Base-by-base conservation (phyloP, 2,113 vertebrate species). In the Pterophyllum scalare region DNA sequence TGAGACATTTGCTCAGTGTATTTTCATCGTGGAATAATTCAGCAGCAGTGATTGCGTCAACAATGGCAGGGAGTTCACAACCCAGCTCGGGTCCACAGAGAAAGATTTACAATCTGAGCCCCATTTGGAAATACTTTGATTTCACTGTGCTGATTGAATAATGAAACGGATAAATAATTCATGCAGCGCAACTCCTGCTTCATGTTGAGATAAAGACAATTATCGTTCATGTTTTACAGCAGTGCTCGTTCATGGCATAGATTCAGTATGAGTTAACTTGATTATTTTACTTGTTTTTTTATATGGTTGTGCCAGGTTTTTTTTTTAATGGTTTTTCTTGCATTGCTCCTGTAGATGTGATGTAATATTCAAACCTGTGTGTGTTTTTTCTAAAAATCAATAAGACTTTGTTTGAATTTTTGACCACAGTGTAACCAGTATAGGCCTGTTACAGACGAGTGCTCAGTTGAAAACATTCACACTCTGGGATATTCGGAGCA, bases 401-500 rank as follows among this genome's bases (percentile, higher is more conserved):
- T 13, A 65, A 43, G 38, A 2, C 7, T 46, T 1, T 26, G 40
- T 17, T 67, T 46, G 64, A 46, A 49, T 10, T 70, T 13, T 14
- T 31, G 43, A 2, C 6, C 31, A 17, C 24, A 52, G 9, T 11
- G 5, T 8, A n/a, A 46, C 24, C 65, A 52, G 15, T 52, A 2
- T 13, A 6, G 15, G 6, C 46, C 14, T 17, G 15, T 17, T 19
- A 7, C 46, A 52, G 6, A 7, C 15, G 5, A 46, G 43, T 15
- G 13, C 43, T 15, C 5, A 46, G 43, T 10, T 28, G 0, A 49
- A 12, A 49, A 49, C 15, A 19, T 4, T 62, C 60, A 0, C 65
- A 52, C 1, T 0, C 9, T 1, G 3, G 46, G 43, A 70, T 31
- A 31, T 0, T 72, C 43, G 1, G 6, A 64, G 20, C 4, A n/a